phyloP scores from a whole-genome alignment of 1,140 invertebrate genomes.

The Sminthurinus signatus region DNA sequence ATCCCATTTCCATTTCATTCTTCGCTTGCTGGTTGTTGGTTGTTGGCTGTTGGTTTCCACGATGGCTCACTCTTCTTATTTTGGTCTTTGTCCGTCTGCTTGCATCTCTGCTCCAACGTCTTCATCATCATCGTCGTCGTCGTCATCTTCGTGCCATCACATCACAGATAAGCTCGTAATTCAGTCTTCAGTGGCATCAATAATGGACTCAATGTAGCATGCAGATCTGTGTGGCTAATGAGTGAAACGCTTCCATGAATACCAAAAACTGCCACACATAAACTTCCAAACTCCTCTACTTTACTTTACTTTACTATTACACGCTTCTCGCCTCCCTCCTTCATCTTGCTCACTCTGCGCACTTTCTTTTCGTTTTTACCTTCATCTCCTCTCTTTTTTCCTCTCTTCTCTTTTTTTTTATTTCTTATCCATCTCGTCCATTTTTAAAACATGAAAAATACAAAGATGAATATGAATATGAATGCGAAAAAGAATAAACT shows the following conservation, averaged over 20 bases:
- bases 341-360: too few relatives aligned
- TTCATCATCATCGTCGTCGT: not conserved
- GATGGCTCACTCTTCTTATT: too few relatives aligned
- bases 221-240: constrained; percentile 16
- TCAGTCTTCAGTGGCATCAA: constrained; percentile 12
- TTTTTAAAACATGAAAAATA: too few relatives aligned
- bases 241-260: constrained; percentile 14
- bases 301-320: too few relatives aligned
- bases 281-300: too few relatives aligned
- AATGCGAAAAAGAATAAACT: too few relatives aligned
- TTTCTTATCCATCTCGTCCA: not conserved
- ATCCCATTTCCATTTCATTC: not conserved
- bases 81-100: too few relatives aligned
- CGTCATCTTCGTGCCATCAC: not conserved
- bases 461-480: too few relatives aligned
- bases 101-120: too few relatives aligned
- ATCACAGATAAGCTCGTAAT: constrained; percentile 19
- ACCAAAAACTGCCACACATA: not conserved
- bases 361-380: not conserved
- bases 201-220: constrained; percentile 23
- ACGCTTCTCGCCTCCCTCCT: too few relatives aligned
- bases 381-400: not conserved
- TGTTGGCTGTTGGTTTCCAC: not conserved
- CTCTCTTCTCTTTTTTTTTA: not conserved
- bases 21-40: not conserved